Base-by-base conservation (phyloP, 2,797 vertebrate species). In the Aeoliscus strigatus region DNA sequence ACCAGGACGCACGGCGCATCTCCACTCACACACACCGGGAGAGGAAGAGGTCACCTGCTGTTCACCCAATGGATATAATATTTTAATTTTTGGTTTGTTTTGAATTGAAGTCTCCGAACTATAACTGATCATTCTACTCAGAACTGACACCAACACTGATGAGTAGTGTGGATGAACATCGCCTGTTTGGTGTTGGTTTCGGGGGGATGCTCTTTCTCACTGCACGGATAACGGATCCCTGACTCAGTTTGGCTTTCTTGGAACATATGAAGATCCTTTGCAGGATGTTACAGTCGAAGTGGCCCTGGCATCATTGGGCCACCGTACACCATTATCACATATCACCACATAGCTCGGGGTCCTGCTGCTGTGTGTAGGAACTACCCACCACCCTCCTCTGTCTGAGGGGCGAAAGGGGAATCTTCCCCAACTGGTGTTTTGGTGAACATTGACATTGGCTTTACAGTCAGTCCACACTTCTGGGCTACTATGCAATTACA, bases 401-500 rank as follows among this genome's bases (percentile, higher is more conserved):
- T 63, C 53, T 53, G 44, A 42, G 42, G 48, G 58, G 71, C 61
- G 43, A 50, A 61, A 69, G 57, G 65, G 66, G 68, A 75, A 72
- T 62, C 58, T 58, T 54, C 49, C 39, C 54, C 46, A 44, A 35
- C 5, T 57, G 59, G 70, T 58, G 61, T 57, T 73, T 64, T 53
- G 74, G 50, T 76, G 73, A 87, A 89, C 82, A 80, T 87, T 89
- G 82, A 83, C 73, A 83, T 87, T 85, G 81, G 85, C 83, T 81
- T 79, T 84, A 86, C 84, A 83, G 88, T 21, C 18, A 25, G 24
- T 89, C 88, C 85, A 87, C 80, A 75, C 83, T n/a, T 89, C 82
- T 83, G 90, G 93, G 92, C 94, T 96, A 99, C 94, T 99, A 99
- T 99, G 96, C 96, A 94, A 94, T 94, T 98, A 90, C 93, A 93